phyloP scores from a whole-genome alignment of 2,113 vertebrate genomes.

The Nyctibius bracteatus region DNA sequence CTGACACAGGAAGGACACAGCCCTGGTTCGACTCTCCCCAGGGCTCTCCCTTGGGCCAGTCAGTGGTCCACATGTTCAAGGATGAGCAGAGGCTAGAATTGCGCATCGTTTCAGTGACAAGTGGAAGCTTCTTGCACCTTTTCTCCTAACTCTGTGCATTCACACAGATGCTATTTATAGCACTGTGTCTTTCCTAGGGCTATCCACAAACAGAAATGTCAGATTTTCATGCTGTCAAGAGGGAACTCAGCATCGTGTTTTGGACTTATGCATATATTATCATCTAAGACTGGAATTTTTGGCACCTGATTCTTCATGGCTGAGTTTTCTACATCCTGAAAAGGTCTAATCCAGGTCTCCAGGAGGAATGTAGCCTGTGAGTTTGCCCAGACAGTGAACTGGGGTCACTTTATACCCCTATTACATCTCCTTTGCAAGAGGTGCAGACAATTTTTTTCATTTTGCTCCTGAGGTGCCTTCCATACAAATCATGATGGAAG shows the following conservation, averaged over 20 bases:
- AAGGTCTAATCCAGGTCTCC: not conserved
- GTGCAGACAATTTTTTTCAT: not conserved
- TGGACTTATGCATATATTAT: not conserved
- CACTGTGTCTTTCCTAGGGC: not conserved
- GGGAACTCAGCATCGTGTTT: not conserved
- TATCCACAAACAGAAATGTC: not conserved
- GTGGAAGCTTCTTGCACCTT: not conserved
- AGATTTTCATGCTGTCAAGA: not conserved
- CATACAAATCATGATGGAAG: not conserved
- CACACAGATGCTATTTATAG: not conserved
- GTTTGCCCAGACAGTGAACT: not conserved
- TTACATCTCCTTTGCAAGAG: not conserved
- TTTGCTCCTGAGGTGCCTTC: not conserved
- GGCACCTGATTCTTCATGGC: not conserved
- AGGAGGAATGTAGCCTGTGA: not conserved
- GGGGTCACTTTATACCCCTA: not conserved
- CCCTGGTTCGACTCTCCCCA: not conserved
- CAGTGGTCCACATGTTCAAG: not conserved
- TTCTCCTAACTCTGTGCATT: not conserved
- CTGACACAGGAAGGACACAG: not conserved
- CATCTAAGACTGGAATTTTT: not conserved
- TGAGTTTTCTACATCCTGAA: not conserved
- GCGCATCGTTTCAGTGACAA: not conserved
- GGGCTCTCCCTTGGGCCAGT: not conserved
- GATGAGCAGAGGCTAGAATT: not conserved